Evolutionary conservation across 2,888 invertebrate genomes (phyloP), one percentile per base, ranked within the genome.

Genomic region (Orthosia incerta): DNA sequence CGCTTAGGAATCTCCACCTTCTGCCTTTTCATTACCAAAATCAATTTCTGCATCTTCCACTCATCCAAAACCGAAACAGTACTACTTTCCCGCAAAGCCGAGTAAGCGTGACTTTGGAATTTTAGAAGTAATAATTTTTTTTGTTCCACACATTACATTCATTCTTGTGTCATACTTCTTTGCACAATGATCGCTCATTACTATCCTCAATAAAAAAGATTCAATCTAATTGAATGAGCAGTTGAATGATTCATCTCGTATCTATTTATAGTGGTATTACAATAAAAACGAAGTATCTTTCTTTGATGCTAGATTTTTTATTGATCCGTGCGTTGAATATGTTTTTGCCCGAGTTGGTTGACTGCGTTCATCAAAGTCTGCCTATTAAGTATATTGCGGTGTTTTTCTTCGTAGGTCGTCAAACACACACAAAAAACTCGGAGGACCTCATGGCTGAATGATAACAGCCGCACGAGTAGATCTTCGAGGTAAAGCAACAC

Each of bases 211-310:
- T 60, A 87, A 90, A 91, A 90, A 91, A 88, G 77, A 82, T 88
- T 86, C 66, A 76, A 59, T 84, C 83, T 86, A 84, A 89, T 86
- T 86, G 89, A 87, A 87, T 87, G 88, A 89, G 76, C 86, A 77
- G 75, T 76, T 86, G 85, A 88, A 88, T 88, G 87, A 87, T 80
- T 86, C 87, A 86, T 78, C 70, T 62, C 66, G 45, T 64, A 39
- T 71, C 78, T 88, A 86, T 88, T 85, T 84, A 88, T 87, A 88
- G 79, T 56, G 77, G 63, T 39, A 73, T 81, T 61, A 68, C 81
- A 76, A 84, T 79, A 82, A 82, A 71, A 67, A 76, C 60, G 13
- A 46, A 76, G 53, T 73, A 45, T 31, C 23, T 57, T 67, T 57
- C 51, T 67, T 72, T 55, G 64, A 73, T 73, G 23, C 51, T 56